Base-by-base conservation (phyloP, 2,113 vertebrate species). In the Melierax canorus region DNA sequence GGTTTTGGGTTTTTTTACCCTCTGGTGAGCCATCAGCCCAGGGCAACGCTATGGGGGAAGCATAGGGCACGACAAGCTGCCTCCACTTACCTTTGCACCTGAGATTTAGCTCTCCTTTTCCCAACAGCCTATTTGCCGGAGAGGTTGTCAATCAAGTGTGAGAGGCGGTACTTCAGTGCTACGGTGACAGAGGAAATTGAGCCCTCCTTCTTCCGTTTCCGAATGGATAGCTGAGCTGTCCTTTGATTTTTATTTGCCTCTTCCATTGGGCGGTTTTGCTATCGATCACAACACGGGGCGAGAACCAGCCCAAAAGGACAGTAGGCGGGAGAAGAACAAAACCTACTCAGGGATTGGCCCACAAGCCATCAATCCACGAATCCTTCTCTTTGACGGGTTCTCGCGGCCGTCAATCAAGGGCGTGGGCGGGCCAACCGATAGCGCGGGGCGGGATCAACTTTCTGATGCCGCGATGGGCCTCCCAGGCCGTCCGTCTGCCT, bases 321-420 rank as follows among this genome's bases (percentile, higher is more conserved):
- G 89, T 17, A 9, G 86, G 87, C 19, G 80, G 93, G 87, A 23
- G 4, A 4, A 36, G 43, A 22, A 2, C 1, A 12, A n/a, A n/a
- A 2, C 2, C 10, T 32, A 0, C 32, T 7, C 23, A 0, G 0
- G 4, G 12, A 89, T 90, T 96, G 88, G 90, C 0, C 9, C 0
- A 0, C 0, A 2, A 4, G 10, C 39, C 26, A n/a, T 97, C 97
- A 91, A 73, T 96, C 62, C 30, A n/a, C 13, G 7, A 36, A 6
- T 4, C 0, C 0, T 6, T 4, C 4, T 9, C 3, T 58, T 4
- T 85, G 69, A 94, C 3, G 11, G 74, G 75, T 1, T 66, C 0
- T 0, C 0, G 2, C 0, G 0, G 10, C 23, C 9, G 36, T 82
- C 96, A 64, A 22, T 95, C 43, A 68, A 11, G 0, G 0, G 0